Base-by-base conservation (phyloP, 2,888 invertebrate genomes). In the Acleris laterana region DNA sequence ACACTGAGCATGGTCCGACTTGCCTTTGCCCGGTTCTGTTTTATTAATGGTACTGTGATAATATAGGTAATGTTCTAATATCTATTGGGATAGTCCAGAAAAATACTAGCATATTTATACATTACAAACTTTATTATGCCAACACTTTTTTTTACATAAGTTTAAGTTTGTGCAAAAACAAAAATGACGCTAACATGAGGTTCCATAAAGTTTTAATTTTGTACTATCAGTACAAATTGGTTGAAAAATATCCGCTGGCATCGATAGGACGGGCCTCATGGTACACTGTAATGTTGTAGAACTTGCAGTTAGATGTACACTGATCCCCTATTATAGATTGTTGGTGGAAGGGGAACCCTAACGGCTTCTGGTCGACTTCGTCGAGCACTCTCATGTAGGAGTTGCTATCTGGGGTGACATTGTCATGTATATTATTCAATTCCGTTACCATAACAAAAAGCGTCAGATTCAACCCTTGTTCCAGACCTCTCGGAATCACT, bases 321-420 rank as follows among this genome's bases (percentile, higher is more conserved):
- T 75, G 69, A 44, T 80, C 81, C 48, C 75, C 76, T 17, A 79
- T 73, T 46, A 67, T 62, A 19, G 81, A 78, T 74, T 77, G 77
- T 70, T 87, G 85, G 64, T 92, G 85, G 52, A 92, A 91, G n/a
- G 92, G 92, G 77, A 90, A 92, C 3, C 92, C 92, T 56, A 90
- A 70, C 9, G 90, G 89, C 68, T 83, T 86, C 13, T 74, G 74
- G 71, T 89, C 88, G 5, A 79, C 64, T 61, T 84, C 81, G 57
- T 74, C 70, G 7, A 74, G 73, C n/a, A 83, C 67, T 61, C 75
- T 72, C 44, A 72, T 77, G 60, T 84, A 85, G 57, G 77, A 74
- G 51, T 71, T 79, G 9, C 70, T 76, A 5, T 76, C 73, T 61
- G 75, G 72, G 53, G 71, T 57, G 57, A 68, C 66, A 59, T 76